phyloP scores from a whole-genome alignment of 2,113 vertebrate species.

The Misgurnus mizolepis region DNA sequence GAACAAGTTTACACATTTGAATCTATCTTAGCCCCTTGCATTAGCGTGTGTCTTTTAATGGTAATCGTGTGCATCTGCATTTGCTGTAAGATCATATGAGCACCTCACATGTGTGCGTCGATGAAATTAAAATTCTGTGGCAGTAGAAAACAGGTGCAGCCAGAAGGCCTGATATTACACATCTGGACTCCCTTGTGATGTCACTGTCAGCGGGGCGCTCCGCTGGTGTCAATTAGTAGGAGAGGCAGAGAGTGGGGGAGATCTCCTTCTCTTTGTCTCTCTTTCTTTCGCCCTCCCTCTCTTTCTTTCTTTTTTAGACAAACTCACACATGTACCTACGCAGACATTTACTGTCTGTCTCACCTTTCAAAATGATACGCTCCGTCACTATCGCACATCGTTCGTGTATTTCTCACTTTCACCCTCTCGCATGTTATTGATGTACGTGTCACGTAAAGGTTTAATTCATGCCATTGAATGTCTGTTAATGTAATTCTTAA shows the following conservation, averaged over 20 bases:
- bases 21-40: background rate
- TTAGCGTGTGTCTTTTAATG: constrained; percentile 2
- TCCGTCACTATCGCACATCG: constrained; percentile 27
- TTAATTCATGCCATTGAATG: background rate
- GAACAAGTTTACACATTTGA: constrained; percentile 46
- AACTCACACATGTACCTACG: constrained; percentile 25
- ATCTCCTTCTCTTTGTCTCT: constrained; percentile 37
- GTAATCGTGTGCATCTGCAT: background rate
- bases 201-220: constrained; percentile 54
- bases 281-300: constrained; percentile 7
- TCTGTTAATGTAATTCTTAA: background rate
- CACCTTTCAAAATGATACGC: constrained; percentile 9
- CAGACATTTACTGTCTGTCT: constrained; percentile 16
- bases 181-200: constrained; percentile 59
- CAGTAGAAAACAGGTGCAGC: constrained; percentile 59
- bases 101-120: constrained; percentile 8
- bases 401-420: background rate
- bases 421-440: constrained; percentile 13
- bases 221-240: constrained; percentile 57
- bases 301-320: constrained; percentile 14
- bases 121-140: constrained; percentile 53
- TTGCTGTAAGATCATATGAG: background rate
- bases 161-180: constrained; percentile 56
- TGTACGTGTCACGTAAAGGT: background rate
- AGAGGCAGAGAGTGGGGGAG: constrained; percentile 50